These are phyloP conservation scores for Corythaixoides concolor DNA, from an alignment of 2,113 vertebrate species.

Conservation along the genomic window DNA sequence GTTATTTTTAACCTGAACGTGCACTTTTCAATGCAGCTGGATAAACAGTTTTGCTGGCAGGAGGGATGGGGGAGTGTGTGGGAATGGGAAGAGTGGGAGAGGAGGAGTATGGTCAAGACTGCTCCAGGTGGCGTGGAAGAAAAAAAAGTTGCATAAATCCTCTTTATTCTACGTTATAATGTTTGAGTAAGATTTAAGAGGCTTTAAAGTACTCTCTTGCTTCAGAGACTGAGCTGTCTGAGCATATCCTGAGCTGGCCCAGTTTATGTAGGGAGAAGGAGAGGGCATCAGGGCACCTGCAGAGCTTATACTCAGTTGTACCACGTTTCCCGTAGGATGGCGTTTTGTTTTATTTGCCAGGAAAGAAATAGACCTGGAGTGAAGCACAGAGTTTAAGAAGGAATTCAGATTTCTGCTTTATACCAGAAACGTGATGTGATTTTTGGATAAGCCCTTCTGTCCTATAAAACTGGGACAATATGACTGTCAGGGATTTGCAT, in stretches of 20 bases:
- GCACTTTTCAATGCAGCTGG: neutral
- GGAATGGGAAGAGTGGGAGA: neutral
- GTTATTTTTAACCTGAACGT: neutral
- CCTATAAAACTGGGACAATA: neutral
- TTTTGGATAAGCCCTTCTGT: neutral
- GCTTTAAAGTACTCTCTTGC: neutral
- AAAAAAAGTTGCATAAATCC: neutral
- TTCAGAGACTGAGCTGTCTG: neutral
- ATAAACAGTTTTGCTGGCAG: neutral
- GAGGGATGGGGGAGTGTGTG: neutral
- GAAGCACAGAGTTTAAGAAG: neutral
- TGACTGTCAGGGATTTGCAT: rapidly evolving
- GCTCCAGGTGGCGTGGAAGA: neutral
- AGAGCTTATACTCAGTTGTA: neutral
- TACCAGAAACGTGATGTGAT: neutral
- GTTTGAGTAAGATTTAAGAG: neutral
- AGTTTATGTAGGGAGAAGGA: neutral
- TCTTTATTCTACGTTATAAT: neutral
- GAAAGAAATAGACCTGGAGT: neutral
- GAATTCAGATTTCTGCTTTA: neutral
- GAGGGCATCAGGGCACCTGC: neutral
- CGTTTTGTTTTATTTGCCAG: neutral
- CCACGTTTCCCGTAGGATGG: neutral
- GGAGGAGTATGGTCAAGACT: rapidly evolving
- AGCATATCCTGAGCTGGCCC: neutral